Evolutionary conservation across 2,797 vertebrate species (phyloP).

Genomic region (Pelobates cultripes): DNA sequence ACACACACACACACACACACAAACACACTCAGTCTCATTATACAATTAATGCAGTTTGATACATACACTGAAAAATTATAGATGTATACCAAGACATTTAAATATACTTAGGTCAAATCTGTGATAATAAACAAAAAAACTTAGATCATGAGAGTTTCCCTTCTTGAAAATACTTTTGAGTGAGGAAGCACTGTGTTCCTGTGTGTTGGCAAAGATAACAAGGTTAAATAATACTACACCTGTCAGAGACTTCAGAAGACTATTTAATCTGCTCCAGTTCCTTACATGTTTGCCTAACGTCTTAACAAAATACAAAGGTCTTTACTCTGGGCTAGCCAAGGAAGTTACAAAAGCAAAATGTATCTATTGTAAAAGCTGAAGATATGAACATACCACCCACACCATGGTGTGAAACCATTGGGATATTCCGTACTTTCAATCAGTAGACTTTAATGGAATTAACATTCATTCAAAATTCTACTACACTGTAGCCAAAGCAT

Average conservation of each 20-base stretch:
- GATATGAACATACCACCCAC: slow-evolving; percentile 29
- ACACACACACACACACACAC: no score
- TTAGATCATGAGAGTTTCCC: no score
- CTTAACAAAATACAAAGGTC: not conserved
- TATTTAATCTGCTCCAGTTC: slow-evolving; percentile 7
- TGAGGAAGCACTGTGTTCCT: not conserved
- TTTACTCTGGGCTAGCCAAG: not conserved
- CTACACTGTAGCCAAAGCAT: slow-evolving; percentile 11
- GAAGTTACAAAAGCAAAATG: slow-evolving; percentile 35
- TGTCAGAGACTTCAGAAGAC: slow-evolving; percentile 21
- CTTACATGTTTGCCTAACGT: not conserved
- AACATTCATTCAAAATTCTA: slow-evolving; percentile 13
- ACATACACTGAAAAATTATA: no score
- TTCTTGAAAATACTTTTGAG: no score
- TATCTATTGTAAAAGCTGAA: slow-evolving; percentile 20
- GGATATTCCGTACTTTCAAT: not conserved
- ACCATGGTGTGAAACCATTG: slow-evolving; percentile 1
- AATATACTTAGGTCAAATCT: no score
- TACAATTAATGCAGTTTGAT: no score
- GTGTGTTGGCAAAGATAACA: not conserved
- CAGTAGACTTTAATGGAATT: slow-evolving; percentile 18
- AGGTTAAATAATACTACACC: slow-evolving; percentile 22
- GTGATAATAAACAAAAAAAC: no score
- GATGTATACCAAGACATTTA: no score
- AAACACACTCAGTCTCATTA: no score